phyloP scores from a whole-genome alignment of 2,888 invertebrate species.

The Drosophila cognata region DNA sequence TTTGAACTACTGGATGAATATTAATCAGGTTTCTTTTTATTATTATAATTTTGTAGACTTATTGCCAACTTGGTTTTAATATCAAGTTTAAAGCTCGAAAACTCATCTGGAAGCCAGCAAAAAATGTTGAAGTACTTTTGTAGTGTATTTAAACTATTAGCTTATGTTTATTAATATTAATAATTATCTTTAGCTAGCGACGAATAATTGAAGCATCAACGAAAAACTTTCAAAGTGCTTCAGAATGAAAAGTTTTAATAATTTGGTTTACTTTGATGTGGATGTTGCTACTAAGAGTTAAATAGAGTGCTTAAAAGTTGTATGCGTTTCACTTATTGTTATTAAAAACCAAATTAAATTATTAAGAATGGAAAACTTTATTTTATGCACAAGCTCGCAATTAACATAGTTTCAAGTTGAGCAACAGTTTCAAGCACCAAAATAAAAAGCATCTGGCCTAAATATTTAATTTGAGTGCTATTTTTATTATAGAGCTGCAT shows the following conservation, averaged over 20 bases:
- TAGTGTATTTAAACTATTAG: neutral
- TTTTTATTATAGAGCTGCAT: neutral
- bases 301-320: neutral
- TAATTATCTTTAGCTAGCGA: neutral
- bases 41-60: neutral
- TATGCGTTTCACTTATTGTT: neutral
- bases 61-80: neutral
- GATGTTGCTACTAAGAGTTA: neutral
- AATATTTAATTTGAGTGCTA: neutral
- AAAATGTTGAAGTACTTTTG: neutral
- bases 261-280: neutral
- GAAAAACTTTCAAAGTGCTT: neutral
- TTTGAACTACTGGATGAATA: neutral
- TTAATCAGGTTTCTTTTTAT: neutral
- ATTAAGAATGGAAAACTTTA: neutral
- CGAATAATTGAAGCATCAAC: neutral
- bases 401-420: neutral
- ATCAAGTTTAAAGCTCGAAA: neutral
- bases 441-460: neutral
- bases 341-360: neutral
- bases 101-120: neutral
- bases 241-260: slow-evolving; percentile 8
- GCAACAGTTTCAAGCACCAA: neutral
- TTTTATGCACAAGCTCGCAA: neutral
- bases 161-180: neutral